Base-by-base conservation (phyloP, 2,888 invertebrate genomes). In the Timema cristinae region DNA sequence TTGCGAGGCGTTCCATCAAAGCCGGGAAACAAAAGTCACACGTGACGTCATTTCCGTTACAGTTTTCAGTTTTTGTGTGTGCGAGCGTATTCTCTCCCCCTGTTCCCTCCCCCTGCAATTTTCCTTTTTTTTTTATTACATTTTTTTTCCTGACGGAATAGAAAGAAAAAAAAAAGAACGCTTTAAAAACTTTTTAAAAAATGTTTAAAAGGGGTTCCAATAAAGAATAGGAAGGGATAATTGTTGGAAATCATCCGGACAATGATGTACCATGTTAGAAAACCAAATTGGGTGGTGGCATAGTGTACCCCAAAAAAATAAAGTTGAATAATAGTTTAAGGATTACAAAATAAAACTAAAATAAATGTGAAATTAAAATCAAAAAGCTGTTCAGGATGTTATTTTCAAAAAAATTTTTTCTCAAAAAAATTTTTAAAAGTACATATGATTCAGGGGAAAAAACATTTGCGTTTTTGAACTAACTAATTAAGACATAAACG, bases 221-320 rank as follows among this genome's bases (percentile, higher is more conserved):
- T 51, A 66, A 32, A 70, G 66, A 70, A 66, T 50, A 51, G 47
- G 71, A 73, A 73, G 71, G 54, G 73, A 68, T 73, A 73, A 73
- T 73, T 73, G 73, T 71, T 73, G 73, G 73, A 71, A 73, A 73
- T 73, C 68, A 71, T 48, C 72, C 66, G 67, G 54, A 72, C 67
- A 66, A 72, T 59, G 66, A 68, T 59, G 67, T 49, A 32, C 69
- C 59, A 69, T 72, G 72, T 69, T 66, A 66, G 13, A 32, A 32
- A 32, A 32, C 32, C 32, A 32, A 32, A n/a, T n/a, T 32, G 1
- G 32, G 32, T 32, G 32, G 32, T 32, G 4, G 32, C 4, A 32
- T 32, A 32, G 32, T 32, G 32, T 32, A 4, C n/a, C 1, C 32
- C 4, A 32, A 32, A 32, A 32, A 32, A 2, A 32, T 32, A 32